These are phyloP conservation scores for Tauraco erythrolophus DNA, from an alignment of 2,113 vertebrate species.

Conservation along the genomic window DNA sequence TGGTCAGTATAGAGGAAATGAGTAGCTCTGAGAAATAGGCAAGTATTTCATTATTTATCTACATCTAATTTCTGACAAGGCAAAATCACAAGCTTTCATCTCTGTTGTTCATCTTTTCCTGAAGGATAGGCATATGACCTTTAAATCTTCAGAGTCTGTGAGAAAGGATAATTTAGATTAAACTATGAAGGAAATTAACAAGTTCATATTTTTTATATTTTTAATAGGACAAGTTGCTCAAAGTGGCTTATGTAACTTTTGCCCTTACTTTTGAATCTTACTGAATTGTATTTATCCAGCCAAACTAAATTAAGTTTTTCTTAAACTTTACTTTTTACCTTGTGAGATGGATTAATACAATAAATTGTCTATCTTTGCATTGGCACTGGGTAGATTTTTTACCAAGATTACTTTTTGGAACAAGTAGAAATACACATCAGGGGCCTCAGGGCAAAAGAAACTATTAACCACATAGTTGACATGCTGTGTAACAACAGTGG, in stretches of 20 bases:
- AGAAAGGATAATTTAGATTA: neutral
- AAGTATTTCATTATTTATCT: neutral
- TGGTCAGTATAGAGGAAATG: neutral
- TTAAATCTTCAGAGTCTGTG: neutral
- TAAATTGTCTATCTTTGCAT: neutral
- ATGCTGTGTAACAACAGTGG: neutral
- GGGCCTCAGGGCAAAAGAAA: neutral
- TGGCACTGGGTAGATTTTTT: neutral
- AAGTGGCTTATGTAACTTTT: neutral
- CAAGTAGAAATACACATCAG: neutral
- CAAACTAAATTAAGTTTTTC: neutral
- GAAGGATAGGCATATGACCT: neutral
- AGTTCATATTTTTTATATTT: neutral
- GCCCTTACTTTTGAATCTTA: neutral
- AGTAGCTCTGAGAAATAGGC: neutral
- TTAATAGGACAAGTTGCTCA: neutral
- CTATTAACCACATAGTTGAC: neutral
- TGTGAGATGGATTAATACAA: neutral
- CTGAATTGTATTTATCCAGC: neutral
- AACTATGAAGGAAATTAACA: neutral
- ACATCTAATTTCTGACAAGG: neutral
- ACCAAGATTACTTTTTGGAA: neutral
- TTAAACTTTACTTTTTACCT: neutral
- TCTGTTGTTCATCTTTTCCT: neutral
- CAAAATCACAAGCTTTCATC: neutral